phyloP scores from a whole-genome alignment of 2,113 vertebrate genomes.

The Pluvianellus socialis region DNA sequence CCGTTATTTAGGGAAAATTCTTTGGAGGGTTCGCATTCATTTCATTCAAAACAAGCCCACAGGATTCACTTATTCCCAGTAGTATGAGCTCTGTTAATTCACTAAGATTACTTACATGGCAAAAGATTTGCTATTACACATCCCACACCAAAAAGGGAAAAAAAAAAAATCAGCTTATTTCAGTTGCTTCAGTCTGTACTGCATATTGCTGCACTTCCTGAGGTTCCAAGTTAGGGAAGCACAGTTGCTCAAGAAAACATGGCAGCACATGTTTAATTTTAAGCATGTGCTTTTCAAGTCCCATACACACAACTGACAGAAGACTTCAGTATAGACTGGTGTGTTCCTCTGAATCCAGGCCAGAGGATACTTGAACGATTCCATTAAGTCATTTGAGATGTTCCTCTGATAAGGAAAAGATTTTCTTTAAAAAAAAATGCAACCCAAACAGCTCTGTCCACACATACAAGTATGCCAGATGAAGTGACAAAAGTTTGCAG shows the following conservation, averaged over 20 bases:
- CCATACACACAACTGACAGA: neutral
- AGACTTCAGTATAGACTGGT: neutral
- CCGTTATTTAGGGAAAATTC: neutral
- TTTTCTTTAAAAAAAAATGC: neutral
- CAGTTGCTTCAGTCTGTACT: neutral
- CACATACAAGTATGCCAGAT: neutral
- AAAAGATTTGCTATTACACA: neutral
- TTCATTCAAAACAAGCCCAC: neutral
- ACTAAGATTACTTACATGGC: neutral
- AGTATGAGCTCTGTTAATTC: neutral
- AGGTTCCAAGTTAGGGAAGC: neutral
- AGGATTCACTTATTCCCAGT: neutral
- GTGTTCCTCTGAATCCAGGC: neutral
- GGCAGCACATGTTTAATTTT: neutral
- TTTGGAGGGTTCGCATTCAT: neutral
- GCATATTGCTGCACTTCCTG: neutral
- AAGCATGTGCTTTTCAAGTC: neutral
- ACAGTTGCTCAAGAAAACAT: neutral
- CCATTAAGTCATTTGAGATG: neutral
- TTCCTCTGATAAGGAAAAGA: neutral
- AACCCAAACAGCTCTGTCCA: neutral
- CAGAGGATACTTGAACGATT: neutral
- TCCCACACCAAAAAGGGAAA: neutral
- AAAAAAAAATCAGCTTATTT: neutral
- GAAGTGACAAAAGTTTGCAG: neutral